Evolutionary conservation across 53 echinoderm and acorn worm species (phyloP), one percentile per base, ranked within the genome.

Genomic region (Echinometra lucunter): DNA sequence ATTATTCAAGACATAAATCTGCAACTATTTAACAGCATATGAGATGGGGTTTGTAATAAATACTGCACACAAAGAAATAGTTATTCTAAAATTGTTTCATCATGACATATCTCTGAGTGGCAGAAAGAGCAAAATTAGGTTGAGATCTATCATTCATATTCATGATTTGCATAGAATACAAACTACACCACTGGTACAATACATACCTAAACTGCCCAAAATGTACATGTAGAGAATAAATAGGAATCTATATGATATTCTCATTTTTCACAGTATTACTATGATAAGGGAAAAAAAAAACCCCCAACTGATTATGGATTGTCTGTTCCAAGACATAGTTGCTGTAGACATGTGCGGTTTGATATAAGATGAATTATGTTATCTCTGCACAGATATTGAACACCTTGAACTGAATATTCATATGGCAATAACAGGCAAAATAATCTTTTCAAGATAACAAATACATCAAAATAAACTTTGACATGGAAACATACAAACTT

Each of bases 381-480:
- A 44, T 25, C 44, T 85, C 45, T 49, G 30, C 47, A 85, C 47
- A 47, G 85, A 49, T 85, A 45, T 85, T 85, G 27, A 45, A 27
- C 27, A 85, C n/a, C 45, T 47, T 28, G 45, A 49, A 85, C 49
- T 85, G 53, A 85, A 85, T 16, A n/a, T 49, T 28, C 25, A 2
- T 45, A 85, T 85, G 85, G 85, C 85, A 85, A 85, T 2, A 85
- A 85, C 49, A 28, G 85, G 85, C 85, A 85, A 42, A n/a, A 83
- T 27, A 85, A 85, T 85, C 85, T 49, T 85, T 85, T 85, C 6
- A 85, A 85, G 85, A 85, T 78, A 42, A 40, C 40, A 78, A 11
- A 74, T 32, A 78, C 38, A 78, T 49, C 85, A 49, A 85, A 49
- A 18, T n/a, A 28, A 85, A 85, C 49, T 49, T n/a, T 45, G 49